A percentile compares a stretch with the other conserved stretches of the same genome.
Evolutionary conservation across 1,140 invertebrate genomes (phyloP).

Genomic region (Lithobius niger): DNA sequence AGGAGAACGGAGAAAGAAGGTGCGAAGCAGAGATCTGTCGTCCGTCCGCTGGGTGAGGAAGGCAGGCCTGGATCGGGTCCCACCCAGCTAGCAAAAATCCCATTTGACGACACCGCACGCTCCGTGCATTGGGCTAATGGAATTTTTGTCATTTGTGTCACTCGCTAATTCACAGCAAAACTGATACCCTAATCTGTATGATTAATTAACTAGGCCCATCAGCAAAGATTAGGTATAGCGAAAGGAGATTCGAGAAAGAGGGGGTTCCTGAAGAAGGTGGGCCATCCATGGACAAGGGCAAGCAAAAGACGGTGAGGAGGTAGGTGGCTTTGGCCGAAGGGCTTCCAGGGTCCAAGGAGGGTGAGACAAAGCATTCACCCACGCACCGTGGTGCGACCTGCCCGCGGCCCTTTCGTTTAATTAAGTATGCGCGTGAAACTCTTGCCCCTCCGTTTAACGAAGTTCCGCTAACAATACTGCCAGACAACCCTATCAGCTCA

Average conservation of each 20-base stretch:
- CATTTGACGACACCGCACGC: neutral
- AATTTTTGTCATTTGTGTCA: conserved; percentile 7
- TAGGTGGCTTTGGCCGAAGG: neutral
- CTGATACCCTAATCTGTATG: conserved; percentile 6
- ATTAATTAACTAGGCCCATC: conserved; percentile 3
- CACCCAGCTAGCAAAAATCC: neutral
- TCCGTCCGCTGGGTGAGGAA: too few relatives aligned
- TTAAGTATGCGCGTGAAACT: too few relatives aligned
- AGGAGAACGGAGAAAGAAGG: too few relatives aligned
- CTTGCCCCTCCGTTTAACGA: too few relatives aligned
- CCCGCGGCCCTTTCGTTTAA: neutral
- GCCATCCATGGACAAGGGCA: too few relatives aligned
- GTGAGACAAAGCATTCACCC: neutral
- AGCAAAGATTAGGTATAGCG: neutral
- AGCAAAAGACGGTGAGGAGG: too few relatives aligned
- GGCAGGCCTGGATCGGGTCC: too few relatives aligned
- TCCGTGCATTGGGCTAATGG: neutral
- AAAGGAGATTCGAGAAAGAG: neutral
- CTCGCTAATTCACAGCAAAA: neutral
- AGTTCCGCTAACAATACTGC: too few relatives aligned
- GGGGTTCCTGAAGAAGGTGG: too few relatives aligned
- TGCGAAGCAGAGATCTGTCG: too few relatives aligned
- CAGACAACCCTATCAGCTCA: too few relatives aligned
- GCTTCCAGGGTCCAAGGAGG: neutral
- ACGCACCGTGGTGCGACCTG: neutral